Base-by-base conservation (phyloP, 2,888 invertebrate species). In the Sipha maydis region DNA sequence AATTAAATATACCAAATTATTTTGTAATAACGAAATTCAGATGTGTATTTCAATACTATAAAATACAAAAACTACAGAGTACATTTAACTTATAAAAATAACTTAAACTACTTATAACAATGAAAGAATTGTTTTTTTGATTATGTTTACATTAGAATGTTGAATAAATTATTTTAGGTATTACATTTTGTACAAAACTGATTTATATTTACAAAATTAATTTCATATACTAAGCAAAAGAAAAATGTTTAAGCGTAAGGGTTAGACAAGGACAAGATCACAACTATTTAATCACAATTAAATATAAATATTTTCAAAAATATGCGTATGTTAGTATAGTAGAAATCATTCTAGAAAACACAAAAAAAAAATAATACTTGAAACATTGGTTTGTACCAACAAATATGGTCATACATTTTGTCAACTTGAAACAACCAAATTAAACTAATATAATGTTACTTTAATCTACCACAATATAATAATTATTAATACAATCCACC, bases 341-440 rank as follows among this genome's bases (percentile, higher is more conserved):
- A 83, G 25, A 56, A 56, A 21, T n/a, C 19, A 21, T 75, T 75
- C 75, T n/a, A 84, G 69, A 80, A 28, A 21, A 82, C 67, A 82
- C 9, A 34, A 61, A 77, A 56, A 78, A 61, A 56, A 78, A 31
- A 85, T 31, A 85, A 85, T 77, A 85, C 48, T 77, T 19, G 21
- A 67, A 67, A 34, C 56, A 67, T 61, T 28, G 25, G 25, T 4
- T 61, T 67, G 0, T 67, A 31, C 17, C 3, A 17, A 67, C 8
- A 41, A 76, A 67, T 28, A 67, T 34, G 21, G 67, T 77, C 56
- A 77, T 17, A 67, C 48, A 80, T 75, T 73, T 61, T 28, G 86
- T 88, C 80, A 88, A 82, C 4, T 61, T 41, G 41, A 88, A 75
- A 82, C 73, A 86, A 71, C 34, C 73, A 79, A 82, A 75, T 73